Conservation (phyloP, 2,113 vertebrate genomes). For the Sphaerodactylus townsendi region DNA sequence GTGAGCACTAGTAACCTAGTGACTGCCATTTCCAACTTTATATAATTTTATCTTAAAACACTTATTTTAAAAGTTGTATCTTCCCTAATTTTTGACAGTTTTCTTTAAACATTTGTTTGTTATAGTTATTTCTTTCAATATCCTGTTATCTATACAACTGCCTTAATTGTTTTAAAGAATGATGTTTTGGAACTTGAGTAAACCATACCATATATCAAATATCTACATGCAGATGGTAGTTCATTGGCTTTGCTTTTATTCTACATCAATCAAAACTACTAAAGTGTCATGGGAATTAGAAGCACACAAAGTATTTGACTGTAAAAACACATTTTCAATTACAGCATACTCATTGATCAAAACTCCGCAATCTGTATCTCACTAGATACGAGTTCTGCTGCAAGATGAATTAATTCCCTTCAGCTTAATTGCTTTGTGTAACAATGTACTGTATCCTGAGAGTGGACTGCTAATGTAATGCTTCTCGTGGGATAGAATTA, state of each 20-base stretch:
- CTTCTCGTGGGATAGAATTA: not conserved
- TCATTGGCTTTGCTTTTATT: constrained; percentile 17
- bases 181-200: not conserved
- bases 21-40: not conserved
- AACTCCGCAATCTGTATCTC: constrained; percentile 24
- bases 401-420: constrained; percentile 1
- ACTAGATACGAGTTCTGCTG: constrained; percentile 4
- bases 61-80: not conserved
- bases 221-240: constrained; percentile 18
- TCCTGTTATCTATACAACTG: not conserved
- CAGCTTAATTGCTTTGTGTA: not conserved
- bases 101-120: not conserved
- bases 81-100: not conserved
- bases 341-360: constrained; percentile 34
- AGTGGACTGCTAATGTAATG: rapidly evolving
- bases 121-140: not conserved
- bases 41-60: not conserved
- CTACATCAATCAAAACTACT: constrained; percentile 37
- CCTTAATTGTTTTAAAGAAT: not conserved
- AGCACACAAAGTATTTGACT: not conserved
- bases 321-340: constrained; percentile 20
- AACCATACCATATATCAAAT: constrained; percentile 20
- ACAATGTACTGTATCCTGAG: not conserved
- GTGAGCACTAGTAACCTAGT: not conserved
- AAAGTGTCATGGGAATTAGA: constrained; percentile 2